phyloP scores from a whole-genome alignment of 92 coral and sea anemone species.

The Zoanthus gigantus region DNA sequence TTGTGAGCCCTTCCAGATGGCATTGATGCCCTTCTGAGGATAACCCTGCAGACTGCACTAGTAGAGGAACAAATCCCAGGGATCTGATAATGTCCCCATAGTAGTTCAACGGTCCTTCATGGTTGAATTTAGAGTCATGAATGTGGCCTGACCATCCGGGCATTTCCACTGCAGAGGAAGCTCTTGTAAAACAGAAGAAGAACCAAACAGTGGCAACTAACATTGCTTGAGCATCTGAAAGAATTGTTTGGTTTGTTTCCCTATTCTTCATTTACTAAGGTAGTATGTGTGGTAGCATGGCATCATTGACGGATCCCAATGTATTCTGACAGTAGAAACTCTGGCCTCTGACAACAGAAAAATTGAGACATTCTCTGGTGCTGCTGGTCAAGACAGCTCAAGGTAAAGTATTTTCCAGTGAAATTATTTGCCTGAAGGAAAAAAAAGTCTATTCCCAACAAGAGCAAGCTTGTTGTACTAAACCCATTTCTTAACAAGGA shows the following conservation, averaged over 20 bases:
- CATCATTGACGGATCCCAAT: slow-evolving; percentile 43
- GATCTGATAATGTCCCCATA: not conserved
- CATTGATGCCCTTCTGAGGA: not conserved
- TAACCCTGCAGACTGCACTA: not conserved
- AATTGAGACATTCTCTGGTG: slow-evolving; percentile 46
- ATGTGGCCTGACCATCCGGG: slow-evolving; percentile 71
- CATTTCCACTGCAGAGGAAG: slow-evolving; percentile 34
- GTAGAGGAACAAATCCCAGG: not conserved
- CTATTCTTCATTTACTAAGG: slow-evolving; percentile 17
- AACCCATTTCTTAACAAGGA: slow-evolving; percentile 60
- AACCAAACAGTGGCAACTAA: not conserved
- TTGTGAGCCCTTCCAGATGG: slow-evolving; percentile 48
- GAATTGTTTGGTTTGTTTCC: not conserved
- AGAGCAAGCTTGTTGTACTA: slow-evolving; percentile 38
- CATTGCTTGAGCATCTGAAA: not conserved
- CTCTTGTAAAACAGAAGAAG: not conserved
- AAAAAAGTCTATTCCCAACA: not conserved
- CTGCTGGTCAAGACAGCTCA: slow-evolving; percentile 61
- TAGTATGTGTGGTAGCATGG: slow-evolving; percentile 55
- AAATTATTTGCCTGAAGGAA: slow-evolving; percentile 38
- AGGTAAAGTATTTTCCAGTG: slow-evolving; percentile 47
- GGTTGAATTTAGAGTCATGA: slow-evolving; percentile 46
- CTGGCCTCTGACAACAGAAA: slow-evolving; percentile 51
- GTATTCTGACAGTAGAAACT: slow-evolving; percentile 33
- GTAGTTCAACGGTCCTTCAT: slow-evolving; percentile 52